Percentiles rank a stretch among this genome's conserved stretches.
These are phyloP conservation scores for Sipha flava DNA, from an alignment of 1,140 invertebrate species.

Conservation along the genomic window DNA sequence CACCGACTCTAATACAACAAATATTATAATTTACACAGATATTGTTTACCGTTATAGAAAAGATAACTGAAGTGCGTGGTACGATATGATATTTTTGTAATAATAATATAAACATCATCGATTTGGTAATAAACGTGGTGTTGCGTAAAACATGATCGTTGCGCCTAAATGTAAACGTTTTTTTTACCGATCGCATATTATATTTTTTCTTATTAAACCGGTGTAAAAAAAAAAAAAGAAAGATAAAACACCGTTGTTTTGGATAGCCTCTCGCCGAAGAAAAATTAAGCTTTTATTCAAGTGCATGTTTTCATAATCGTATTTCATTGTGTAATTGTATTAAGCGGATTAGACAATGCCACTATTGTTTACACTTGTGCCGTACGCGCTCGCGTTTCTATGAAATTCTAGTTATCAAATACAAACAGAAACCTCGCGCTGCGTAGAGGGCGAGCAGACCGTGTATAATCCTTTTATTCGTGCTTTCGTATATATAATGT, in stretches of 20 bases:
- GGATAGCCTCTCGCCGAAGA: not conserved
- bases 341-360: constrained; percentile 3
- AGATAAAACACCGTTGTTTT: too few species aligned
- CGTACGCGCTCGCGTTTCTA: not conserved
- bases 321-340: not conserved
- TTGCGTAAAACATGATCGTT: too few species aligned
- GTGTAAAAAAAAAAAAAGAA: not conserved
- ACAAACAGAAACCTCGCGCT: not conserved
- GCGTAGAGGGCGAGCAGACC: not conserved
- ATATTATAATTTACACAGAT: too few species aligned
- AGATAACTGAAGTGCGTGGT: too few species aligned
- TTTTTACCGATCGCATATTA: too few species aligned
- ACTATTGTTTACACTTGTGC: not conserved
- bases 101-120: too few species aligned
- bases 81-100: too few species aligned
- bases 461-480: not conserved
- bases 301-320: not conserved
- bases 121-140: too few species aligned
- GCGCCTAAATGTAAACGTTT: too few species aligned
- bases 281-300: not conserved
- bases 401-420: constrained; percentile 13
- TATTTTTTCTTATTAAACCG: not conserved
- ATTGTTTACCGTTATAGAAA: too few species aligned
- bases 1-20: too few species aligned
- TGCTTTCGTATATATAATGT: too few species aligned